phyloP scores from a whole-genome alignment of 2,888 invertebrate genomes.

The Mamestra brassicae region DNA sequence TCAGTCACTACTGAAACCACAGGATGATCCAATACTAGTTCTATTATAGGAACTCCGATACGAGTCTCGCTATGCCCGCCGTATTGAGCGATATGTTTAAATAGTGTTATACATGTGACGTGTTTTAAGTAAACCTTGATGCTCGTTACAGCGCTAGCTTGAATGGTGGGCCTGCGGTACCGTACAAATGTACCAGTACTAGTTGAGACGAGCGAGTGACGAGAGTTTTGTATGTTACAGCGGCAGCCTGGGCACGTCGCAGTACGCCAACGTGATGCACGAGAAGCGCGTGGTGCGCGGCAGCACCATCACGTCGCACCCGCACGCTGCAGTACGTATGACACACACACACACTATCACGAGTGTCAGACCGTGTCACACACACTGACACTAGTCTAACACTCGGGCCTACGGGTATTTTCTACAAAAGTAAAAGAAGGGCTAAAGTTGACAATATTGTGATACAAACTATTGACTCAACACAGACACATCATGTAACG shows the following conservation, averaged over 20 bases:
- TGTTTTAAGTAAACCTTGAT: background rate
- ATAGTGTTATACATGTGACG: background rate
- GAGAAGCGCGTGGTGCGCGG: constrained; percentile 97
- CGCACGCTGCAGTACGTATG: constrained; percentile 83
- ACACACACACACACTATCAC: background rate
- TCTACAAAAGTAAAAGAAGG: background rate
- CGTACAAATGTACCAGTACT: too few relatives aligned
- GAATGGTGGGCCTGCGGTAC: too few relatives aligned
- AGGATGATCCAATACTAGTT: too few relatives aligned
- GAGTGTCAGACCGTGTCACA: too few relatives aligned
- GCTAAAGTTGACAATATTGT: background rate
- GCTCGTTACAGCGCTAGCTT: background rate
- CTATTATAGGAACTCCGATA: background rate
- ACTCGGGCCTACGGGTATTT: too few relatives aligned
- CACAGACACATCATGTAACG: background rate
- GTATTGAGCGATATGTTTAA: background rate
- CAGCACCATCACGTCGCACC: constrained; percentile 93
- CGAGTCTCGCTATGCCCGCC: background rate
- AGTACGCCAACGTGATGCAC: constrained; percentile 95
- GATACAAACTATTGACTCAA: background rate
- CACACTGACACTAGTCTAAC: background rate
- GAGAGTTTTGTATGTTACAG: constrained; percentile 38
- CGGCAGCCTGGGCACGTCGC: constrained; percentile 76
- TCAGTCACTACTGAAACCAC: too few relatives aligned
- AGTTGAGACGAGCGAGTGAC: background rate